A percentile compares a stretch with the other conserved stretches of the same genome.
phyloP scores from a whole-genome alignment of 2,888 invertebrate genomes.

The Dorcus parallelipipedus region DNA sequence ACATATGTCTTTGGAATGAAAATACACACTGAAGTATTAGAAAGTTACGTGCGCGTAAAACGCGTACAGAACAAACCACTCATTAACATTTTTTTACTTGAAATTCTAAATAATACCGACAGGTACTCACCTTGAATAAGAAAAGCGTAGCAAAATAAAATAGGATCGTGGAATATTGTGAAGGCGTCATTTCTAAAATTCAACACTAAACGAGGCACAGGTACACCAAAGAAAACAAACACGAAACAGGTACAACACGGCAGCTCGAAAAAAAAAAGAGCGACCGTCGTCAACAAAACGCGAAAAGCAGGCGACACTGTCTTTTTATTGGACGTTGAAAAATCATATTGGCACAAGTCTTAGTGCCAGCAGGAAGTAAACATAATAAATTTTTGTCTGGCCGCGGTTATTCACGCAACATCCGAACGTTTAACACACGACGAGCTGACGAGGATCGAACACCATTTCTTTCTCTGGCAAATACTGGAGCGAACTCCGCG shows the following conservation, averaged over 20 bases:
- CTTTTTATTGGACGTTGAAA: neutral
- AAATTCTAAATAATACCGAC: neutral
- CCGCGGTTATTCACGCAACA: too few relatives aligned
- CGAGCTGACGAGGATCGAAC: constrained; percentile 1
- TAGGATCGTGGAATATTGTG: constrained; percentile 21
- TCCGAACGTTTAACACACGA: too few relatives aligned
- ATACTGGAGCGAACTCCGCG: neutral
- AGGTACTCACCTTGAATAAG: constrained; percentile 22
- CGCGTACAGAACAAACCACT: too few relatives aligned
- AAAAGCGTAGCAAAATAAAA: constrained; percentile 17
- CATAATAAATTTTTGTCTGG: neutral
- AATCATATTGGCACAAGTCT: neutral
- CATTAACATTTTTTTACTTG: too few relatives aligned
- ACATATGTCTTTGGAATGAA: too few relatives aligned
- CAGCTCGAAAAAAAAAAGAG: constrained; percentile 12
- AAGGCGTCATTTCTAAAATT: constrained; percentile 21
- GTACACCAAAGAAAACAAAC: constrained; percentile 19
- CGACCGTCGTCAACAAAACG: constrained; percentile 8
- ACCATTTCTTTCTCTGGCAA: constrained; percentile 9
- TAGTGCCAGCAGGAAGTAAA: neutral
- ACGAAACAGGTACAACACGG: constrained; percentile 17
- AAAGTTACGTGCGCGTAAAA: too few relatives aligned
- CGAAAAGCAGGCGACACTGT: neutral
- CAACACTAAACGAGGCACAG: constrained; percentile 16
- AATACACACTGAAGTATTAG: too few relatives aligned